Evolutionary conservation across 1,140 invertebrate genomes (phyloP).

Genomic region (Trinorchestia longiramus): DNA sequence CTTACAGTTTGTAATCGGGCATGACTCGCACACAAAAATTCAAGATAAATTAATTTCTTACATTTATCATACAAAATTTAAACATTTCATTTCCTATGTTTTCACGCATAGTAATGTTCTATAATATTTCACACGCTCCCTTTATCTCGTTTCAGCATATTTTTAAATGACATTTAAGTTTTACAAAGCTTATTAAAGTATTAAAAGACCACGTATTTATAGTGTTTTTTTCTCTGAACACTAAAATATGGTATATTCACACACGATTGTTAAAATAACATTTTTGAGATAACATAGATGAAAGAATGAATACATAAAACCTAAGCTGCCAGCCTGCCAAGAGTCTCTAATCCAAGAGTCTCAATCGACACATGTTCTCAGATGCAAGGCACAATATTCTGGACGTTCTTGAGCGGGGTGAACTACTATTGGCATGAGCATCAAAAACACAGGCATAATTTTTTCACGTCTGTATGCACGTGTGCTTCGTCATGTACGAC

Average conservation of each 20-base stretch:
- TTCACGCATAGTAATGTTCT: background rate
- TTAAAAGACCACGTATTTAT: background rate
- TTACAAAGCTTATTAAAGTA: background rate
- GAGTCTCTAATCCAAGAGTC: background rate
- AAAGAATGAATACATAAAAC: background rate
- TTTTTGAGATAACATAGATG: background rate
- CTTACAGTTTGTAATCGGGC: background rate
- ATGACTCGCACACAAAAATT: background rate
- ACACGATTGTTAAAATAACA: background rate
- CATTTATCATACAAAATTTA: background rate
- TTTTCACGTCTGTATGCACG: background rate
- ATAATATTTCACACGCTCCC: background rate
- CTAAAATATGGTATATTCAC: background rate
- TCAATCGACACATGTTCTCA: background rate
- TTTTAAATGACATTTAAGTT: background rate
- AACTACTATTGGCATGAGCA: background rate
- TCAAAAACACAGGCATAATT: background rate
- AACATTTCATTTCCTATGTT: background rate
- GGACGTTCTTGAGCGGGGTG: background rate
- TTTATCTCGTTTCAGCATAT: background rate
- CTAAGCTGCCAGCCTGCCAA: background rate
- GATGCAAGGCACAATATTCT: background rate
- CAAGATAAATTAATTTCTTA: background rate
- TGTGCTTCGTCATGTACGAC: background rate
- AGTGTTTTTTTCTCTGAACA: background rate